These are phyloP conservation scores for Erethizon dorsatum DNA, from an alignment of 2,797 vertebrate species.

Conservation along the genomic window DNA sequence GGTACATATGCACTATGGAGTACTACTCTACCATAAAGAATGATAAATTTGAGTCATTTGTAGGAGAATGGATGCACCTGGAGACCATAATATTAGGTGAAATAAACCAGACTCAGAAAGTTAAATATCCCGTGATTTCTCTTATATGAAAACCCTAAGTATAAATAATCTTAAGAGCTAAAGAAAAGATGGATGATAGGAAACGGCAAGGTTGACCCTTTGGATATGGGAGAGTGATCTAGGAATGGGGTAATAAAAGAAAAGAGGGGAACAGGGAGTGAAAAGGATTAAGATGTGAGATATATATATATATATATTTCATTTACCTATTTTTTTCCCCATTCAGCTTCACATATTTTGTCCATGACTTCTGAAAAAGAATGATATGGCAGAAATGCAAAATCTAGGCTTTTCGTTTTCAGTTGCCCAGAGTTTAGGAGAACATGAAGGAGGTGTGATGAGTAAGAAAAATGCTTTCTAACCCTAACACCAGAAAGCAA, in stretches of 20 bases:
- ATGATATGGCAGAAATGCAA: neutral
- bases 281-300: neutral
- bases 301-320: neutral
- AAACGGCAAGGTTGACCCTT: neutral
- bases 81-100: neutral
- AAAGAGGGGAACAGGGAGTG: neutral
- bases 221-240: neutral
- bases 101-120: neutral
- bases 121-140: neutral
- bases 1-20: too few species aligned
- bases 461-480: neutral
- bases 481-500: neutral
- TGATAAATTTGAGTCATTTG: neutral
- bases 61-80: neutral
- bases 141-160: neutral
- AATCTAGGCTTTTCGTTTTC: constrained; percentile 12
- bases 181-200: neutral
- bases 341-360: neutral
- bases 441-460: neutral
- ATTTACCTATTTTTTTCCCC: neutral
- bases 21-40: too few species aligned
- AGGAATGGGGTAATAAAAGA: neutral
- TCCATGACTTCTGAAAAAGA: neutral
- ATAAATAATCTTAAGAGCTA: neutral
- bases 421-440: neutral